These are phyloP conservation scores for Acrobasis consociella DNA, from an alignment of 2,888 invertebrate species.

Conservation along the genomic window DNA sequence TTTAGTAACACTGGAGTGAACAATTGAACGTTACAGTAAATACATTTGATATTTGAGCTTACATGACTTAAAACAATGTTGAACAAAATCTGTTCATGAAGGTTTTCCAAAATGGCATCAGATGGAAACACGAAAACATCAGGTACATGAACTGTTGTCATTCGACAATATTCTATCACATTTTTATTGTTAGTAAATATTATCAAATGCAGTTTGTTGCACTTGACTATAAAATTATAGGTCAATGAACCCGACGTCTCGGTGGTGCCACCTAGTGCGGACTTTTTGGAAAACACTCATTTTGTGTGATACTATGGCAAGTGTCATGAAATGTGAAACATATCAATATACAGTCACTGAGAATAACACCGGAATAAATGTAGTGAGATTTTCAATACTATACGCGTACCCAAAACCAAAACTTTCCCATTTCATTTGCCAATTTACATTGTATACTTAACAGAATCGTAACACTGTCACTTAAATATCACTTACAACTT, in stretches of 20 bases:
- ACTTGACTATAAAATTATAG: too few relatives aligned
- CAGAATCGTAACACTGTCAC: conserved; percentile 53
- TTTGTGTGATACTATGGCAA: conserved; percentile 31
- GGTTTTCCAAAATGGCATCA: too few relatives aligned
- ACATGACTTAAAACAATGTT: conserved; percentile 27
- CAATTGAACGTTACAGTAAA: conserved; percentile 25
- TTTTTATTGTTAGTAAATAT: too few relatives aligned
- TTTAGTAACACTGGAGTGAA: conserved; percentile 27
- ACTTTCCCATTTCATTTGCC: conserved; percentile 47
- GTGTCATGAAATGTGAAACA: conserved; percentile 28
- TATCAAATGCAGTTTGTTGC: too few relatives aligned
- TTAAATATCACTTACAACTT: conserved; percentile 58
- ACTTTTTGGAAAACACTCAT: neutral
- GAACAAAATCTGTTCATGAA: conserved; percentile 28
- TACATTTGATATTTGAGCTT: conserved; percentile 29
- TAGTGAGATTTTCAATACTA: conserved; percentile 45
- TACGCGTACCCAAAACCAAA: conserved; percentile 27
- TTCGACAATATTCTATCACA: too few relatives aligned
- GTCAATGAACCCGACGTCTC: too few relatives aligned
- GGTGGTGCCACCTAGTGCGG: too few relatives aligned
- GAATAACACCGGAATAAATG: conserved; percentile 37
- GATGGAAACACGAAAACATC: too few relatives aligned
- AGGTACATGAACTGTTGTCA: too few relatives aligned
- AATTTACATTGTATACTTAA: conserved; percentile 36
- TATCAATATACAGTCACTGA: conserved; percentile 20